Conservation (phyloP, 2,113 vertebrate species). For the Hiodon tergisus region DNA sequence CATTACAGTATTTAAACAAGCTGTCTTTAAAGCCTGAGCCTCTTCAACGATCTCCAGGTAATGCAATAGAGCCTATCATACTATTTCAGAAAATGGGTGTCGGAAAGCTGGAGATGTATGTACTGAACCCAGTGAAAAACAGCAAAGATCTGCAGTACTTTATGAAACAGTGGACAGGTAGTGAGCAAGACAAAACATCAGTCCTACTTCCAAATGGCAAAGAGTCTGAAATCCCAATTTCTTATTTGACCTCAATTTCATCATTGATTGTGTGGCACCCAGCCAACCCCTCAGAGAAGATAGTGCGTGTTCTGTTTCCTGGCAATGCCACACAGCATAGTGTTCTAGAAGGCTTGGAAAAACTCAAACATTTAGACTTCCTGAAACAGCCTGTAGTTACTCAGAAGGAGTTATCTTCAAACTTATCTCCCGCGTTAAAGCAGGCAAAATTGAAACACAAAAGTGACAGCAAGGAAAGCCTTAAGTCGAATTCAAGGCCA, state of each 20-base stretch:
- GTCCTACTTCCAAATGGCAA: constrained; percentile 79
- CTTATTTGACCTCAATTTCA: constrained; percentile 84
- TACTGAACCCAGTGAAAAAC: constrained; percentile 86
- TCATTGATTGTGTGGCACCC: constrained; percentile 96
- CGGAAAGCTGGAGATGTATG: constrained; percentile 93
- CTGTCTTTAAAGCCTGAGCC: constrained; percentile 84
- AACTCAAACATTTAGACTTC: constrained; percentile 91
- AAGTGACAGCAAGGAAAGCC: constrained; percentile 86
- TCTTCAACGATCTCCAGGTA: constrained; percentile 76
- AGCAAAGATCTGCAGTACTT: constrained; percentile 94
- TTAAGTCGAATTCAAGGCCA: constrained; percentile 76
- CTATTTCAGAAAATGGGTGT: constrained; percentile 98
- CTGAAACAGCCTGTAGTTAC: constrained; percentile 84
- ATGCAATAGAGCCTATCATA: constrained; percentile 80
- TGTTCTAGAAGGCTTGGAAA: constrained; percentile 90
- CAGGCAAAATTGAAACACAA: constrained; percentile 84
- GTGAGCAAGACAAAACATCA: constrained; percentile 78
- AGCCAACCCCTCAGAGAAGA: constrained; percentile 88
- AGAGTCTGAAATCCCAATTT: constrained; percentile 82
- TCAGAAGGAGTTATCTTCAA: constrained; percentile 75
- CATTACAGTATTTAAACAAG: constrained; percentile 83
- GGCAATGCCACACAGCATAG: constrained; percentile 88
- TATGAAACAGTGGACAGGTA: constrained; percentile 91
- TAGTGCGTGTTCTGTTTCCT: constrained; percentile 87
- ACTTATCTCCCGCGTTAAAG: constrained; percentile 68